Evolutionary conservation across 2,113 vertebrate genomes (phyloP), one percentile per base, ranked within the genome.

Genomic region (Tympanuchus pallidicinctus): DNA sequence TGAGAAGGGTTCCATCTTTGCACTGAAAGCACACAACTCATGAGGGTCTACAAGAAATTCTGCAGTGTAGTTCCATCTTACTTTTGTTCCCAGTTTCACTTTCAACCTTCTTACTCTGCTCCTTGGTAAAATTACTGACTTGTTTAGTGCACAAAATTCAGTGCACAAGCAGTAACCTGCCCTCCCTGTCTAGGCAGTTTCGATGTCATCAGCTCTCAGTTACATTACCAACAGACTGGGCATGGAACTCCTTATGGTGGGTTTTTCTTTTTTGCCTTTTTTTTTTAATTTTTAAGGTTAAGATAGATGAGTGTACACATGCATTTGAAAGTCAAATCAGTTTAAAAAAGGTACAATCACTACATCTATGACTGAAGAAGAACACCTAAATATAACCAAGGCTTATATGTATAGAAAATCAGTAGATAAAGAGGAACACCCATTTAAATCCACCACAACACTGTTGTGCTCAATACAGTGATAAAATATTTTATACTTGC

Each of bases 121-220:
- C 36, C 84, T 72, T 45, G 30, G 20, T 30, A 59, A 79, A 88
- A 89, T 16, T 9, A 90, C 10, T 0, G 0, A 36, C 8, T 50
- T 71, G 28, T 22, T 73, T 38, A 82, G 17, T 27, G 22, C 54
- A 64, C 9, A 75, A 38, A 38, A 38, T 40, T 12, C 40, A 40
- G 42, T 43, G 42, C 42, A 43, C 42, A 43, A 43, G 14, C 38
- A 84, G 20, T 16, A 86, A 67, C 32, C 14, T 87, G 64, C 84
- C 71, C n/a, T 72, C 18, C 2, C 0, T 43, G 4, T 11, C 30
- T 43, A 56, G 8, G 28, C 40, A 11, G 32, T 8, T 78, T 0
- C 0, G 56, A 24, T 56, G 24, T 40, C 75, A 63, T 0, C 27
- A 83, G 0, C 11, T 64, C 38, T 45, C 27, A 67, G 10, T 32